phyloP scores from a whole-genome alignment of 1,140 invertebrate genomes.

The Scylla paramamosain region DNA sequence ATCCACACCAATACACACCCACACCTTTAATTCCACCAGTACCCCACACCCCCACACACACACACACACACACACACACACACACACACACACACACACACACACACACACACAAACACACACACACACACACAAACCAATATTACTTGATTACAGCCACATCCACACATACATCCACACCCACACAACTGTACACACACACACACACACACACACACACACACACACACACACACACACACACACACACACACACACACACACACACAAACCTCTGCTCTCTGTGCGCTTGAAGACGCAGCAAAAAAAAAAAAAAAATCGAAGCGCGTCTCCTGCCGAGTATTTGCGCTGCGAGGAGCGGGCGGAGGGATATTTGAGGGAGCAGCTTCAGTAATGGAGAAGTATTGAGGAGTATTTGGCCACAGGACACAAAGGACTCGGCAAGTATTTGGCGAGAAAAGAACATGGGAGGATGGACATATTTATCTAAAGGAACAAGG shows the following conservation, averaged over 20 bases:
- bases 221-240: not conserved
- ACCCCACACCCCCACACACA: no score
- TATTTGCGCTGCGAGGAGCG: not conserved
- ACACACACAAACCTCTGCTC: not conserved
- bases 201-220: not conserved
- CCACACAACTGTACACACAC: not conserved
- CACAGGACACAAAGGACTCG: slow-evolving; percentile 11
- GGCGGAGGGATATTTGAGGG: slow-evolving; percentile 7
- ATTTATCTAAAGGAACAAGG: slow-evolving; percentile 15
- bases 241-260: not conserved
- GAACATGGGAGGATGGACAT: slow-evolving; percentile 20
- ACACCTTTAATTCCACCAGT: no score
- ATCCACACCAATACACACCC: no score
- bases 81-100: no score
- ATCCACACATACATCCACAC: not conserved
- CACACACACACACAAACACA: no score
- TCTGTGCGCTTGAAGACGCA: not conserved
- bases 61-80: no score
- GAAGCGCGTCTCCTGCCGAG: not conserved
- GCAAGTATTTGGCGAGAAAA: slow-evolving; percentile 14
- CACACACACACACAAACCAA: no score
- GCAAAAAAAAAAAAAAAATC: not conserved
- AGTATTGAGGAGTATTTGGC: slow-evolving; percentile 14
- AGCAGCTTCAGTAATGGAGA: slow-evolving; percentile 21
- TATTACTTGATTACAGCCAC: not conserved